phyloP scores from a whole-genome alignment of 2,113 vertebrate species.

The Ivindomyrus marchei region DNA sequence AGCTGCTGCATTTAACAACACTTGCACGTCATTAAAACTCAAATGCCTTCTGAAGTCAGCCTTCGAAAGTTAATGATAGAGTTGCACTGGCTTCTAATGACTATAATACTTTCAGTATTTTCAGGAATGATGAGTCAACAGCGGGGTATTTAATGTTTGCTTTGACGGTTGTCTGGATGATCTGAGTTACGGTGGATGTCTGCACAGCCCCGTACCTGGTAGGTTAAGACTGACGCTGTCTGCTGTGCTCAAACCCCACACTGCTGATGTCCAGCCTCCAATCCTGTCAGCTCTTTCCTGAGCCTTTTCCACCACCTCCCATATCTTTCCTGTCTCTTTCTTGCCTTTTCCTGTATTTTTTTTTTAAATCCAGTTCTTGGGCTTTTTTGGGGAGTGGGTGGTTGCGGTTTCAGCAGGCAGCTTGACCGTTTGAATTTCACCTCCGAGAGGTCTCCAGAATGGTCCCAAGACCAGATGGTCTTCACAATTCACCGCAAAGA shows the following conservation, averaged over 20 bases:
- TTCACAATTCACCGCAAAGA: not conserved
- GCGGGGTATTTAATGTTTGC: not conserved
- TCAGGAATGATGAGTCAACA: not conserved
- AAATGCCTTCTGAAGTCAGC: not conserved
- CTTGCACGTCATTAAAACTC: not conserved
- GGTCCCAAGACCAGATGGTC: not conserved
- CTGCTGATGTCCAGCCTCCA: not conserved
- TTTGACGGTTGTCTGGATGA: not conserved
- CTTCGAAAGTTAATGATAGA: not conserved
- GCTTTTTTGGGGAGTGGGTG: not conserved
- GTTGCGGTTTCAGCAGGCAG: not conserved
- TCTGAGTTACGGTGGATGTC: not conserved
- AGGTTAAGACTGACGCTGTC: not conserved
- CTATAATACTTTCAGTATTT: not conserved
- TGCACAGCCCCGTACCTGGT: not conserved
- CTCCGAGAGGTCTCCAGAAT: not conserved
- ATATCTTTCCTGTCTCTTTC: not conserved
- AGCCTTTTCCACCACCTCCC: not conserved
- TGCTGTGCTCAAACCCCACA: not conserved
- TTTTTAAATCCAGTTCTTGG: not conserved
- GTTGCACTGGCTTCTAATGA: not conserved
- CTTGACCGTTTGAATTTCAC: not conserved
- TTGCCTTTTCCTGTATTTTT: not conserved
- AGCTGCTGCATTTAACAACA: not conserved
- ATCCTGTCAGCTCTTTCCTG: conserved; percentile 16